Percentiles rank a stretch among this genome's conserved stretches.
Conservation (phyloP, 2,888 invertebrate species). For the Drosophila yooni region DNA sequence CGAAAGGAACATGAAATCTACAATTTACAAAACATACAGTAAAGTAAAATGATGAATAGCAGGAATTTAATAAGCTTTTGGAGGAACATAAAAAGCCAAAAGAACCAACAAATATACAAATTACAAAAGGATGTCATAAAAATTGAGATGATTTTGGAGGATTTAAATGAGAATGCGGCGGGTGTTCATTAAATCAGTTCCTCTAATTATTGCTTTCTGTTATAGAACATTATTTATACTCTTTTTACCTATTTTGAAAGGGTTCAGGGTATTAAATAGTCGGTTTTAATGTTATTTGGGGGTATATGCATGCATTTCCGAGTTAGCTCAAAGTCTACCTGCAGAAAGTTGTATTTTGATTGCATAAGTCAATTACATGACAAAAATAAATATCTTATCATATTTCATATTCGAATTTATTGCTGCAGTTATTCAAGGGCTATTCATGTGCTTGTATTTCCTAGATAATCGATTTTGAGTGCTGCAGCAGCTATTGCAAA, state of each 20-base stretch:
- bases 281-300: neutral
- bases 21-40: neutral
- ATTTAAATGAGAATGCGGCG: too few species aligned
- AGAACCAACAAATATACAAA: neutral
- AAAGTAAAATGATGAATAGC: neutral
- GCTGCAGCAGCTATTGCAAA: constrained; percentile 19
- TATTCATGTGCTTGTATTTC: neutral
- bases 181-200: too few species aligned
- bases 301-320: neutral
- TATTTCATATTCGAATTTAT: neutral
- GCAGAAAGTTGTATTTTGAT: too few species aligned
- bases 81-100: neutral
- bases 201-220: too few species aligned
- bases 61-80: neutral
- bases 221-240: neutral
- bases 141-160: too few species aligned
- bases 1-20: neutral
- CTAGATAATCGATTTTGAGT: constrained; percentile 32
- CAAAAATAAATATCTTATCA: neutral
- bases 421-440: constrained; percentile 27
- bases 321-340: too few species aligned
- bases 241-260: neutral
- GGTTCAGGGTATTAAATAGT: neutral
- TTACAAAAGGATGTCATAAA: neutral
- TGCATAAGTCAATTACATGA: neutral